phyloP scores from a whole-genome alignment of 1,140 invertebrate genomes.

The Zaprionus capensis region DNA sequence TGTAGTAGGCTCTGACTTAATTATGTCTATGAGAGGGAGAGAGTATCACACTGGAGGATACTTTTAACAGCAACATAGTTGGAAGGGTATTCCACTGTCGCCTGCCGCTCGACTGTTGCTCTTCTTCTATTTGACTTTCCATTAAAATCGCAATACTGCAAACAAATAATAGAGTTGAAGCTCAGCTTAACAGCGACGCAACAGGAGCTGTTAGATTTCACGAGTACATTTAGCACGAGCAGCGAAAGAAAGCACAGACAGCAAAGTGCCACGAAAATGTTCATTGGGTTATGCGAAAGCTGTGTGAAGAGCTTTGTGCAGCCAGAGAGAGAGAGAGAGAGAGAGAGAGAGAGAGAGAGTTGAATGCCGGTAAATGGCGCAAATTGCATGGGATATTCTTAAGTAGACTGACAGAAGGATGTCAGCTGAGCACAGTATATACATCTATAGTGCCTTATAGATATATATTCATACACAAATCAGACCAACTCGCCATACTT shows the following conservation, averaged over 20 bases:
- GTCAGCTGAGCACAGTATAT: background rate
- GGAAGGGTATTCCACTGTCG: no score
- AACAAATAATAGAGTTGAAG: background rate
- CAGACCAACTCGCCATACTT: background rate
- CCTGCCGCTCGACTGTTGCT: no score
- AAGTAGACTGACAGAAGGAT: background rate
- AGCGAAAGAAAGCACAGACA: background rate
- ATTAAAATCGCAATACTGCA: background rate
- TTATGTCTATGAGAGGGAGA: no score
- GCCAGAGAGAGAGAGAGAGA: background rate
- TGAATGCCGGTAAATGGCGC: background rate
- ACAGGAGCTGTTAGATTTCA: background rate
- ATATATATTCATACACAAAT: background rate
- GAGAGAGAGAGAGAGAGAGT: background rate
- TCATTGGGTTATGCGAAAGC: constrained; percentile 8
- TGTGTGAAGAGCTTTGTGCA: background rate
- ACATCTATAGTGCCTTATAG: background rate
- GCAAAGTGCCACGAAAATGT: background rate
- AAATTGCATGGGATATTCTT: background rate
- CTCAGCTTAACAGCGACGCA: background rate
- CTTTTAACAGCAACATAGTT: no score
- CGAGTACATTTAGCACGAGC: background rate
- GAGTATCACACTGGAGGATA: no score
- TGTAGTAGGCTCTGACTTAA: no score
- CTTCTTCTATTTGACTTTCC: background rate